A percentile compares a stretch with the other conserved stretches of the same genome.
These are phyloP conservation scores for Nycteola revayana DNA, from an alignment of 2,888 invertebrate species.

Conservation along the genomic window DNA sequence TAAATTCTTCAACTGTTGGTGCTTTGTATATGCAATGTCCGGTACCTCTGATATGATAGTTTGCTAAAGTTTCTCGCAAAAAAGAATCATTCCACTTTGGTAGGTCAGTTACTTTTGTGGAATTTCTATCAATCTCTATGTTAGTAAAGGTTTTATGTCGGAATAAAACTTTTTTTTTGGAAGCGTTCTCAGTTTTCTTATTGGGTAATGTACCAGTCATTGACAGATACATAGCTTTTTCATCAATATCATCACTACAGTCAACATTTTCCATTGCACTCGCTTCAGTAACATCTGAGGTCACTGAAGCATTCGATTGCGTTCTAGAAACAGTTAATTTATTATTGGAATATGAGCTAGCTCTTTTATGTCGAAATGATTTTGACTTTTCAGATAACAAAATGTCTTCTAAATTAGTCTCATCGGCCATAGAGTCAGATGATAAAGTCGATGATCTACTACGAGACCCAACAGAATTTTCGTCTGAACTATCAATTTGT, in stretches of 20 bases:
- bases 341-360: constrained; percentile 36
- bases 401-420: constrained; percentile 74
- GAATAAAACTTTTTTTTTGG: constrained; percentile 68
- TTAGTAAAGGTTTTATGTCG: constrained; percentile 77
- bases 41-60: constrained; percentile 74
- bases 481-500: constrained; percentile 37
- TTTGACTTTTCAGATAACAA: constrained; percentile 70
- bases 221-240: constrained; percentile 57
- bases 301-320: constrained; percentile 60
- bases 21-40: constrained; percentile 74
- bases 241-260: constrained; percentile 55
- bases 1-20: constrained; percentile 69
- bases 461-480: constrained; percentile 36
- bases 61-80: constrained; percentile 65
- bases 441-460: constrained; percentile 67
- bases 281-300: constrained; percentile 61
- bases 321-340: constrained; percentile 52
- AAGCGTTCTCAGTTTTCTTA: constrained; percentile 47
- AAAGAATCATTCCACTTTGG: constrained; percentile 59
- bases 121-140: constrained; percentile 69
- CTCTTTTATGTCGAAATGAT: constrained; percentile 63
- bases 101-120: constrained; percentile 52
- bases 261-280: constrained; percentile 76
- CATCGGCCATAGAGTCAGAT: constrained; percentile 71
- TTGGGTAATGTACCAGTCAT: constrained; percentile 72